phyloP scores from a whole-genome alignment of 2,797 vertebrate genomes.

The Siniperca obscura region DNA sequence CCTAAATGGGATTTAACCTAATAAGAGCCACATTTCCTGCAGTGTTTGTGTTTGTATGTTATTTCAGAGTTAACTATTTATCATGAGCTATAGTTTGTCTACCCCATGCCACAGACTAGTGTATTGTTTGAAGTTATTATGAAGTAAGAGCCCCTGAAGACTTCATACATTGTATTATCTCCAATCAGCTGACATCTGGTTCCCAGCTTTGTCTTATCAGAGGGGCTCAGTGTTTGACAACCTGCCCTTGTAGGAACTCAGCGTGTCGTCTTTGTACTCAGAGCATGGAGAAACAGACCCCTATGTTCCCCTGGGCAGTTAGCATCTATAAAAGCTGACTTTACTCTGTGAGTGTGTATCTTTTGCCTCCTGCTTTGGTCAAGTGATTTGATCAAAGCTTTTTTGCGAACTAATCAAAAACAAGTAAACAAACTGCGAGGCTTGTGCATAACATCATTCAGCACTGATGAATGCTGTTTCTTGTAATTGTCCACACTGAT shows the following conservation, averaged over 20 bases:
- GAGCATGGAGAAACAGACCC: slow-evolving; percentile 36
- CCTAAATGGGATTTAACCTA: neutral
- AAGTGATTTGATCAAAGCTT: slow-evolving; percentile 15
- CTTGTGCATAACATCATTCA: neutral
- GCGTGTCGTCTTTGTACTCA: slow-evolving; percentile 36
- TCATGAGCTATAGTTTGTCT: neutral
- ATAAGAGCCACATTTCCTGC: neutral
- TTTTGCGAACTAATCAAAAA: slow-evolving; percentile 16
- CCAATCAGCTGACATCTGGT: slow-evolving; percentile 32
- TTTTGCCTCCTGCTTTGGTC: slow-evolving; percentile 22
- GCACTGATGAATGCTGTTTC: neutral
- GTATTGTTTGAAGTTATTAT: slow-evolving; percentile 26
- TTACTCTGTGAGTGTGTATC: slow-evolving; percentile 14
- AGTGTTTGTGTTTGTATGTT: neutral
- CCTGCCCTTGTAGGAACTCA: slow-evolving; percentile 35
- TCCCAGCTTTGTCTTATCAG: slow-evolving; percentile 32
- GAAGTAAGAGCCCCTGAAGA: neutral
- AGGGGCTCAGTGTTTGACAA: slow-evolving; percentile 20
- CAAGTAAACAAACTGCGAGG: neutral
- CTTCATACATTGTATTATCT: slow-evolving; percentile 8
- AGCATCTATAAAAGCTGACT: slow-evolving; percentile 27
- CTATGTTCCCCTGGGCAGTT: slow-evolving; percentile 9
- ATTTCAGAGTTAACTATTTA: slow-evolving; percentile 10
- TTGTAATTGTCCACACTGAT: neutral
- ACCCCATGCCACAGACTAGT: neutral